Conservation (phyloP, 2,888 invertebrate genomes). For the Eumacrocentrus americanus region DNA sequence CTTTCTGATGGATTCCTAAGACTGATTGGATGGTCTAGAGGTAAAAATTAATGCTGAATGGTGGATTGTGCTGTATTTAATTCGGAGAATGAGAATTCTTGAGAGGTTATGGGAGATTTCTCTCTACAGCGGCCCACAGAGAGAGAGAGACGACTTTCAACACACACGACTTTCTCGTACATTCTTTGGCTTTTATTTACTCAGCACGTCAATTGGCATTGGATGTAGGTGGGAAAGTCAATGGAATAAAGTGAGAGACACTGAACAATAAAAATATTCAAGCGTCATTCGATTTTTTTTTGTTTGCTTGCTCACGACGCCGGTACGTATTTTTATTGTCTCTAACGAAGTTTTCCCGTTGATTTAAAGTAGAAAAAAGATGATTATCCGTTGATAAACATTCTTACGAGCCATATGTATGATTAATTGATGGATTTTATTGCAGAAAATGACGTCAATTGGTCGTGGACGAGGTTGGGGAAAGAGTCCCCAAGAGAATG, state of each 20-base stretch:
- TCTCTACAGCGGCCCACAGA: not conserved
- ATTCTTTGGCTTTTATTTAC: not conserved
- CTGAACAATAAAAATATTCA: too few species aligned
- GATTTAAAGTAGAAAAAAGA: too few species aligned
- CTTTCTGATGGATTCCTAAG: too few species aligned
- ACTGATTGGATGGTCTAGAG: not conserved
- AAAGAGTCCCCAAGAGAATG: constrained; percentile 24
- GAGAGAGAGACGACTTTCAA: too few species aligned
- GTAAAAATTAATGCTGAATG: not conserved
- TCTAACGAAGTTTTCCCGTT: too few species aligned
- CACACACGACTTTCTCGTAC: not conserved
- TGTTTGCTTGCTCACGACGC: too few species aligned
- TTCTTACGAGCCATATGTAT: too few species aligned
- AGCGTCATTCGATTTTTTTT: too few species aligned
- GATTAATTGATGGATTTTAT: too few species aligned
- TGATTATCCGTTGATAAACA: too few species aligned
- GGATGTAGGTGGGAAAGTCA: not conserved
- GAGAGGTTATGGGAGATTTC: not conserved
- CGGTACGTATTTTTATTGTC: too few species aligned
- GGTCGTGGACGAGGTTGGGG: constrained; percentile 46
- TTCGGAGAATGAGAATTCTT: not conserved
- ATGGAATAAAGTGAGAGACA: not conserved
- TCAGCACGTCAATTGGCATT: not conserved
- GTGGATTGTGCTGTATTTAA: not conserved
- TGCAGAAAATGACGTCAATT: constrained; percentile 38